Evolutionary conservation across 2,888 invertebrate genomes (phyloP).

Genomic region (Argyresthia goedartella): DNA sequence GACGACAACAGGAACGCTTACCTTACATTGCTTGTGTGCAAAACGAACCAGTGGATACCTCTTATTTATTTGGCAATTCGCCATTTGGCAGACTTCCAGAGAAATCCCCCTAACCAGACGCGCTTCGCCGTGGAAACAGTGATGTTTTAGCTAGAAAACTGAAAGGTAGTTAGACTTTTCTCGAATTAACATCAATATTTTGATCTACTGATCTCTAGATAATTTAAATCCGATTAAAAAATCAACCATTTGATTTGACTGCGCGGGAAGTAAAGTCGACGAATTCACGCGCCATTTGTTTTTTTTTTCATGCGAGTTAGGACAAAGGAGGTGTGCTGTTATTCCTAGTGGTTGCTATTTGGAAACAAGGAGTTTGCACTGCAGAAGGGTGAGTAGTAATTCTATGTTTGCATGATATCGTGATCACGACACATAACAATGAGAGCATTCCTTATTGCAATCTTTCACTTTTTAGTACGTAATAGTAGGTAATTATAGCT

Average conservation of each 20-base stretch:
- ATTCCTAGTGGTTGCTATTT: background rate
- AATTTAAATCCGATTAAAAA: background rate
- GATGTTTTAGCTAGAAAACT: conserved; percentile 30
- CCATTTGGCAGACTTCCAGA: conserved; percentile 63
- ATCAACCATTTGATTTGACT: conserved; percentile 1
- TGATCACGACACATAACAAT: too few species aligned
- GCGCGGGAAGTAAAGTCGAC: background rate
- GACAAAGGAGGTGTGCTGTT: background rate
- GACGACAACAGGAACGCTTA: background rate
- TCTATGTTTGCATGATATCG: too few species aligned
- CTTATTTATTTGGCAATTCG: conserved; percentile 68
- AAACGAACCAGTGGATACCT: conserved; percentile 32
- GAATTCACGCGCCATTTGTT: background rate
- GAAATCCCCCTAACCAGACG: conserved; percentile 23
- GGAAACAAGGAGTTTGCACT: too few species aligned
- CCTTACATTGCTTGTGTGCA: background rate
- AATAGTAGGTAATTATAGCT: too few species aligned
- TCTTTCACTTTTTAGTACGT: too few species aligned
- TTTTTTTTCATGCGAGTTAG: conserved; percentile 1
- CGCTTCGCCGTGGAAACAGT: conserved; percentile 30
- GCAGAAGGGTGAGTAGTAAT: too few species aligned
- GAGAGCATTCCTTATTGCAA: too few species aligned
- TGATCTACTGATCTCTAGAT: conserved; percentile 17
- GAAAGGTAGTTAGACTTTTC: conserved; percentile 25
- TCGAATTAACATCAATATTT: background rate